A percentile compares a stretch with the other conserved stretches of the same genome.
These are phyloP conservation scores for Grapholita molesta DNA, from an alignment of 1,140 invertebrate species.

Conservation along the genomic window DNA sequence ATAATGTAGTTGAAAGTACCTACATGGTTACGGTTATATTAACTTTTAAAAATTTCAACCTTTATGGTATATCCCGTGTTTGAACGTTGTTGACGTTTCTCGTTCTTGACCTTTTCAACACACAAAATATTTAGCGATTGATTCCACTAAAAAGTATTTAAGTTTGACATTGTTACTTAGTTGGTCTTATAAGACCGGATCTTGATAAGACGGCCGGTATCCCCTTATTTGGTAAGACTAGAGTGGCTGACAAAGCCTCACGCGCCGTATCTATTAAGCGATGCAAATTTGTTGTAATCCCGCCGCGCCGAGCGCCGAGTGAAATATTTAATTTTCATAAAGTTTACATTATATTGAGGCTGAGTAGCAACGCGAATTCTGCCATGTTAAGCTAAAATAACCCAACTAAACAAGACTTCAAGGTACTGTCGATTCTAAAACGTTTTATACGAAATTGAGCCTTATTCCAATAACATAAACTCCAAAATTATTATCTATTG, in stretches of 20 bases:
- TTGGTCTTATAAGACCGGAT: no score
- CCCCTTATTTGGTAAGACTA: neutral
- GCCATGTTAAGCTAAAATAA: neutral
- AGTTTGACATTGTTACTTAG: no score
- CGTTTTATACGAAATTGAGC: neutral
- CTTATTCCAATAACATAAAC: neutral
- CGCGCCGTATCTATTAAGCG: constrained; percentile 72
- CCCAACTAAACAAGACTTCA: neutral
- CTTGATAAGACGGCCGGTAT: constrained; percentile 42
- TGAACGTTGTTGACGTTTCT: no score
- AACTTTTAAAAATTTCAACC: no score
- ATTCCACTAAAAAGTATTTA: no score
- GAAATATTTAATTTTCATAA: constrained; percentile 78
- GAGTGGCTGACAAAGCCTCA: constrained; percentile 59
- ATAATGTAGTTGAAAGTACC: no score
- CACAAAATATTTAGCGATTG: no score
- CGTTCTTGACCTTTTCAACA: no score
- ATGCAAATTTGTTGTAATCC: constrained; percentile 77
- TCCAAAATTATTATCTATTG: neutral
- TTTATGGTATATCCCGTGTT: no score
- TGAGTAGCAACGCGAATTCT: neutral
- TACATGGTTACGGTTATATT: no score
- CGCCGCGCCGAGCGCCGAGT: constrained; percentile 54
- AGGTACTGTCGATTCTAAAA: neutral
- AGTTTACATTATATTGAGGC: constrained; percentile 59